Conservation (phyloP, 2,113 vertebrate genomes). For the Callorhinus ursinus region DNA sequence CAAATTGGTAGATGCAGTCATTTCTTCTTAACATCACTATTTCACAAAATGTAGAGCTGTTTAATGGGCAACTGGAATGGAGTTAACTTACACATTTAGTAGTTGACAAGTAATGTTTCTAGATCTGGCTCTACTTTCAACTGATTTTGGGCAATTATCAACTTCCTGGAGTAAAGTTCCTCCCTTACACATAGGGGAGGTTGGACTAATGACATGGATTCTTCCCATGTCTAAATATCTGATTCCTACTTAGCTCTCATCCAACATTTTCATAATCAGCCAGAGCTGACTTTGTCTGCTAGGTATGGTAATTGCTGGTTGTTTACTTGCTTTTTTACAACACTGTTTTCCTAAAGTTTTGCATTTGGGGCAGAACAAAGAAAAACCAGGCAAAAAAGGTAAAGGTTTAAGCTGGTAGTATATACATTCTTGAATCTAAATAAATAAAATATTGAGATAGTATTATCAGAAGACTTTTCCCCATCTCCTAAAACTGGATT, state of each 20-base stretch:
- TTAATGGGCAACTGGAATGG: neutral
- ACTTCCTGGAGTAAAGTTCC: neutral
- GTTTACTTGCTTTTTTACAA: neutral
- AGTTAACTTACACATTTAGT: neutral
- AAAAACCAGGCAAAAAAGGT: neutral
- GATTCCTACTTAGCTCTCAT: neutral
- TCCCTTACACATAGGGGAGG: neutral
- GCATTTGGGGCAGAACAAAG: neutral
- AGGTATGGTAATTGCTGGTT: neutral
- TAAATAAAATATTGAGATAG: neutral
- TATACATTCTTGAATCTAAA: neutral
- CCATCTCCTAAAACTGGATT: neutral
- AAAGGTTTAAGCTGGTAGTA: neutral
- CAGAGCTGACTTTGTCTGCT: neutral
- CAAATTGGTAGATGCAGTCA: conserved; percentile 38
- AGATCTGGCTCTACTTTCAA: neutral
- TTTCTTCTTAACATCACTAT: neutral
- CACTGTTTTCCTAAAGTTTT: neutral
- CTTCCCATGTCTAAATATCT: neutral
- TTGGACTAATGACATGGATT: neutral
- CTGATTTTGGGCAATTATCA: neutral
- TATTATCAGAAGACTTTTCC: neutral
- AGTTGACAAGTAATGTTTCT: neutral
- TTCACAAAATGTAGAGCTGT: neutral
- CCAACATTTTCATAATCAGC: neutral